A percentile compares a stretch with the other conserved stretches of the same genome.
Conservation (phyloP, 2,113 vertebrate genomes). For the Silurus glanis region DNA sequence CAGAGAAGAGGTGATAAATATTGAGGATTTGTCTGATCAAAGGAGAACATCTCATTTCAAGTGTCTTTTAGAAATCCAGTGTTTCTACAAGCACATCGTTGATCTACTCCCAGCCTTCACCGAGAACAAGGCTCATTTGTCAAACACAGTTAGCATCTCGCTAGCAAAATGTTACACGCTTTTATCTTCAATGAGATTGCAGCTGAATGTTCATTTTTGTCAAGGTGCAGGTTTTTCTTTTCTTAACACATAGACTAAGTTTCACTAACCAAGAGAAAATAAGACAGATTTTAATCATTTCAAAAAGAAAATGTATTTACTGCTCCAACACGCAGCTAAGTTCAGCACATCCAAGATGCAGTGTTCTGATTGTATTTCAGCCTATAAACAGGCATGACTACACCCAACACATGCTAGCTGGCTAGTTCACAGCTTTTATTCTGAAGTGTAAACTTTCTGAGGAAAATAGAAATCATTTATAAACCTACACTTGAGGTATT, state of each 20-base stretch:
- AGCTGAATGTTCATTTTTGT: conserved; percentile 44
- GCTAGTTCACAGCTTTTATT: background rate
- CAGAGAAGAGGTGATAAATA: conserved; percentile 19
- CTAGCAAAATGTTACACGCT: conserved; percentile 43
- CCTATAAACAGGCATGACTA: background rate
- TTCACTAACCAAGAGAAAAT: conserved; percentile 32
- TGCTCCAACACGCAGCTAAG: conserved; percentile 44
- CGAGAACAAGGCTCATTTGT: conserved; percentile 47
- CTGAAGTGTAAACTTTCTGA: background rate
- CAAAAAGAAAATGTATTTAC: conserved; percentile 32
- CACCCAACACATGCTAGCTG: background rate
- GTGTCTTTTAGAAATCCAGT: background rate
- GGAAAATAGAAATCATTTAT: too few species aligned
- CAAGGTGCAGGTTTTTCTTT: background rate
- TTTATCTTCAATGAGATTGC: conserved; percentile 49
- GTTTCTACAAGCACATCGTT: conserved; percentile 21
- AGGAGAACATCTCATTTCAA: conserved; percentile 25
- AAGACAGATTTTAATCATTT: conserved; percentile 10
- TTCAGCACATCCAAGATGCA: conserved; percentile 30
- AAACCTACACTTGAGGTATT: too few species aligned
- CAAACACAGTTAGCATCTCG: conserved; percentile 43
- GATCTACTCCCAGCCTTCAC: conserved; percentile 41
- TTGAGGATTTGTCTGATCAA: conserved; percentile 28
- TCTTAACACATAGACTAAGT: background rate
- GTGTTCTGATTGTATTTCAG: background rate